Evolutionary conservation across 2,113 vertebrate genomes (phyloP), one percentile per base, ranked within the genome.

Genomic region (Castor canadensis): DNA sequence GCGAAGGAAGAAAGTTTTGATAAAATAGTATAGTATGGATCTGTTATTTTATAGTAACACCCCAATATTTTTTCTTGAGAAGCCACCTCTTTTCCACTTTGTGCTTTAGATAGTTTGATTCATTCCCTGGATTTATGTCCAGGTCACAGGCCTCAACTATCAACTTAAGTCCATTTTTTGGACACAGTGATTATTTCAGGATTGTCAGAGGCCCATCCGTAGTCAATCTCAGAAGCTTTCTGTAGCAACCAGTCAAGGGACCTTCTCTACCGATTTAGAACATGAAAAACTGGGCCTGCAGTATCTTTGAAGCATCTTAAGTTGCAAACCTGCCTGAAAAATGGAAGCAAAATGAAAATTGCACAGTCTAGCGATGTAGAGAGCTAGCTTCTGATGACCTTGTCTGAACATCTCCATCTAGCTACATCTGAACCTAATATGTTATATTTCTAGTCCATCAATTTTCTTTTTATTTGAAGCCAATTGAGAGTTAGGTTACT

Each of bases 401-500:
- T 56, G 52, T 88, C 47, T 43, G 69, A 80, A 69, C 11, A 45
- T 19, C 45, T 94, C 28, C 20, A 67, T 95, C 62, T 69, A 80
- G 75, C 58, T 76, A 16, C 22, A 73, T 38, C 28, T 79, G 49
- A 97, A 80, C 38, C 10, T 87, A 87, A 62, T 69, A 20, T 66
- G 73, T 87, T 90, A n/a, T 69, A 47, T 22, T 9, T 19, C 73
- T 72, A 88, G 17, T 30, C n/a, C n/a, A 47, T 69, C 66, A 49
- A 80, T 79, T 91, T 32, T 38, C 32, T 73, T 79, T 82, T 83
- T 30, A 85, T 79, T 32, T 69, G 10, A 96, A 94, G 83, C 11
- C 20, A 54, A 9, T 93, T 94, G 77, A 95, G 76, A 95, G 13
- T n/a, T 92, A 9, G 6, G n/a, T 66, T 89, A 92, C 47, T 62